phyloP scores from a whole-genome alignment of 2,888 invertebrate species.

The Phyllotreta striolata region DNA sequence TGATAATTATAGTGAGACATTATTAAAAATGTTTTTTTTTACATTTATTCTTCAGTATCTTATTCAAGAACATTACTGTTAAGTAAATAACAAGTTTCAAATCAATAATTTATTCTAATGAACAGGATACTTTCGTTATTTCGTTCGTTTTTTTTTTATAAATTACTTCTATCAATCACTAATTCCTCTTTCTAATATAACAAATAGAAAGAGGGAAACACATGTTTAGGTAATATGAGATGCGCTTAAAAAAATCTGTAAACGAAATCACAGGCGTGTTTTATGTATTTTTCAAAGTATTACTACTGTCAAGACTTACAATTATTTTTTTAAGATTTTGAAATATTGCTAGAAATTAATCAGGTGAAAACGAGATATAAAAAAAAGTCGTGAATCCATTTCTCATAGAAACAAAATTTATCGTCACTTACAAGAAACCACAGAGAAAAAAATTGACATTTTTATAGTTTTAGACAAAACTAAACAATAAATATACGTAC shows the following conservation, averaged over 20 bases:
- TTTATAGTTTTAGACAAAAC: background rate
- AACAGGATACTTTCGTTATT: no score
- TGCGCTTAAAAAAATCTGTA: conserved; percentile 2
- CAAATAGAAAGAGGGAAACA: conserved; percentile 7
- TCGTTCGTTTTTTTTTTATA: no score
- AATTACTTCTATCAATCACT: background rate
- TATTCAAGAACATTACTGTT: no score
- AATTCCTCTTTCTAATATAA: background rate
- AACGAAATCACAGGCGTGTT: conserved; percentile 9
- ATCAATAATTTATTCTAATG: no score
- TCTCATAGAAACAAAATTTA: background rate
- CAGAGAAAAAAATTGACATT: background rate
- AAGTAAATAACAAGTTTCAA: no score
- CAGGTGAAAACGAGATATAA: conserved; percentile 3
- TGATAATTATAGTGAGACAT: no score
- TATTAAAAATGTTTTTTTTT: no score
- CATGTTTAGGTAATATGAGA: conserved; percentile 4
- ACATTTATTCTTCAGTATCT: no score
- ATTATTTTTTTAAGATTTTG: background rate
- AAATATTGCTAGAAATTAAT: conserved; percentile 8
- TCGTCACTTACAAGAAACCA: background rate
- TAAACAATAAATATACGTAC: conserved; percentile 42
- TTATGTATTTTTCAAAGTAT: conserved; percentile 4
- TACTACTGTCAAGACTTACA: background rate
- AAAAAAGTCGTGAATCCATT: background rate